Conservation (phyloP, 2,113 vertebrate genomes). For the Calypte anna region DNA sequence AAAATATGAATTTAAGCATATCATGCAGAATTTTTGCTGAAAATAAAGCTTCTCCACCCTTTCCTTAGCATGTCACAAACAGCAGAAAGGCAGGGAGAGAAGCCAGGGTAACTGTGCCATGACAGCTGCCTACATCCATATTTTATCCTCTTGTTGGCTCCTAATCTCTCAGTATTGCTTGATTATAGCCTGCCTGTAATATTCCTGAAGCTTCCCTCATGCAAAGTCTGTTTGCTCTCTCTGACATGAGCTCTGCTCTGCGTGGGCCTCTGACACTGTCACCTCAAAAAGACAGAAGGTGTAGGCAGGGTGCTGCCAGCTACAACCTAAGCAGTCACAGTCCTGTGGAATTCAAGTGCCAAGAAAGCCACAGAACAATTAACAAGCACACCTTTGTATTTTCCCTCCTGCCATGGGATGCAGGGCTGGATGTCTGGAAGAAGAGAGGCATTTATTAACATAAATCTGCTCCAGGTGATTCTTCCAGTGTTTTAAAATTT, state of each 20-base stretch:
- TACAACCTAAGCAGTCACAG: neutral
- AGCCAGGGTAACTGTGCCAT: neutral
- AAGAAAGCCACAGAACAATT: neutral
- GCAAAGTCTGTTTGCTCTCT: neutral
- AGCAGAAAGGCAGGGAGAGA: neutral
- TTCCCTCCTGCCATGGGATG: neutral
- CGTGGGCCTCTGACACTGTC: neutral
- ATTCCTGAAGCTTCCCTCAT: neutral
- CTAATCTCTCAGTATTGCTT: neutral
- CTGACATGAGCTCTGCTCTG: neutral
- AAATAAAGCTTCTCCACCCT: neutral
- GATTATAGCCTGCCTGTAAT: neutral
- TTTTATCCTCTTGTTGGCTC: neutral
- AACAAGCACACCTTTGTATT: neutral
- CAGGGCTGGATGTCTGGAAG: neutral
- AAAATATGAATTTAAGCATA: neutral
- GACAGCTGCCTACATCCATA: neutral
- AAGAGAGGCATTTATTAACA: neutral
- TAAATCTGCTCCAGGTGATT: neutral
- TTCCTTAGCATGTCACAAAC: fast-evolving
- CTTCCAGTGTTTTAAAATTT: neutral
- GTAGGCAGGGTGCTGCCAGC: neutral
- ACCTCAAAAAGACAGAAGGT: neutral
- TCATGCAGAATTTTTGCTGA: neutral
- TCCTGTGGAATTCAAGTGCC: neutral